Base-by-base conservation (phyloP, 2,888 invertebrate genomes). In the Eilema depressum region DNA sequence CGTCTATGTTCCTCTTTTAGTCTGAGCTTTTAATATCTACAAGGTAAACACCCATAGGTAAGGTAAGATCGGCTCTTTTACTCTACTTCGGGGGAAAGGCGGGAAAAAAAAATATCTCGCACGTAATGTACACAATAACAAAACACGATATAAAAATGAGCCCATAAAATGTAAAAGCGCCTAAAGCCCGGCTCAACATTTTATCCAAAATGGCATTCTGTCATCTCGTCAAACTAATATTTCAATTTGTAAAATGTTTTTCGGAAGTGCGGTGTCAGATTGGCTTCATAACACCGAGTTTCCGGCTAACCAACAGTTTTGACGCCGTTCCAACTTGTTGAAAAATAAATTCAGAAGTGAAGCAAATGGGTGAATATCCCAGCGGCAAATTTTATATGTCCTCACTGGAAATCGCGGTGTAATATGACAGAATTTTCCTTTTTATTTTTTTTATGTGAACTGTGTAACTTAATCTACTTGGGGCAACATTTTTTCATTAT, bases 251-350 rank as follows among this genome's bases (percentile, higher is more conserved):
- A 56, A 14, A 66, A 72, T 33, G 26, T 60, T 37, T 63, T 60
- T 7, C 20, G 71, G 72, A 74, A 74, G 47, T 47, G 11, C 25
- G 64, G 53, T 72, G 69, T 72, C 74, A 63, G 66, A 74, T 75
- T 75, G 70, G 23, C 53, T 66, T 70, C 66, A 60, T 74, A 73
- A 71, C 23, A 74, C 57, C 25, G 33, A 63, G 47, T 73, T 63
- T 63, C 71, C 73, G 64, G 20, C 20, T 10, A 63, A 67, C 68
- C 65, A 65, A 57, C 74, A 66, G 69, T 63, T 70, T 71, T 56
- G 57, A 25, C 25, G 61, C 56, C 20, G 60, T 71, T 75, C 68
- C 47, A 65, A 71, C 53, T 65, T 53, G 57, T 25, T 26, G 26
- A n/a, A 66, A 67, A 63, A 63, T 41, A 17, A 41, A 41, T 41